A percentile compares a stretch with the other conserved stretches of the same genome.
phyloP scores from a whole-genome alignment of 2,797 vertebrate species.

The Cygnus olor region DNA sequence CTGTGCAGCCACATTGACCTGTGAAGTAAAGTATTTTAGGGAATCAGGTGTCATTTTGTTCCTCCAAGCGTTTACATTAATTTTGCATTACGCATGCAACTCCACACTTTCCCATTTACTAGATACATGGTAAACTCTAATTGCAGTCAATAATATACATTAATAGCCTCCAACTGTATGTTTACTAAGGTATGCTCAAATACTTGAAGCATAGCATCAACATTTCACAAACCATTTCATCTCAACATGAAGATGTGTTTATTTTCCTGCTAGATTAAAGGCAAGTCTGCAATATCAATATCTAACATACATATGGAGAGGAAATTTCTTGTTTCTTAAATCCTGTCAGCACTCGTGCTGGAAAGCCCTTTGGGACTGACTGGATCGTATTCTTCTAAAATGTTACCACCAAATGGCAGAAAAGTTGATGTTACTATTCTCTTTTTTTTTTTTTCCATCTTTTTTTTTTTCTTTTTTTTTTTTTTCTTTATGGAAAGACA shows the following conservation, averaged over 20 bases:
- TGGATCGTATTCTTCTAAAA: background rate
- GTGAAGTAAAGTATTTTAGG: constrained; percentile 44
- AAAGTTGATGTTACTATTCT: background rate
- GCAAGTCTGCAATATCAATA: background rate
- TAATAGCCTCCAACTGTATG: constrained; percentile 71
- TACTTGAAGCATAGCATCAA: constrained; percentile 56
- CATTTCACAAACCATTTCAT: constrained; percentile 73
- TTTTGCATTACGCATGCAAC: constrained; percentile 69
- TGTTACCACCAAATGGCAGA: background rate
- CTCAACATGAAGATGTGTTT: constrained; percentile 19
- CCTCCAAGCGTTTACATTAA: constrained; percentile 67
- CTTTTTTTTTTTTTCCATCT: background rate
- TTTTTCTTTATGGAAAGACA: background rate
- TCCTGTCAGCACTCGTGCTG: background rate
- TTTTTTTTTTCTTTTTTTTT: background rate
- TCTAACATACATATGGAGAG: background rate
- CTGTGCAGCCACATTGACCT: background rate
- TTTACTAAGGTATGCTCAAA: constrained; percentile 67
- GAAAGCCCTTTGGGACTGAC: background rate
- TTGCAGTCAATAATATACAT: constrained; percentile 76
- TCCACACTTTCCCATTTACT: constrained; percentile 65
- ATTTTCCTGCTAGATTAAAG: constrained; percentile 38
- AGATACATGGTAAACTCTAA: constrained; percentile 71
- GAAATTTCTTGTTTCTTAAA: background rate
- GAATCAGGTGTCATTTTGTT: constrained; percentile 62